phyloP scores from a whole-genome alignment of 2,113 vertebrate species.

The Phainopepla nitens region DNA sequence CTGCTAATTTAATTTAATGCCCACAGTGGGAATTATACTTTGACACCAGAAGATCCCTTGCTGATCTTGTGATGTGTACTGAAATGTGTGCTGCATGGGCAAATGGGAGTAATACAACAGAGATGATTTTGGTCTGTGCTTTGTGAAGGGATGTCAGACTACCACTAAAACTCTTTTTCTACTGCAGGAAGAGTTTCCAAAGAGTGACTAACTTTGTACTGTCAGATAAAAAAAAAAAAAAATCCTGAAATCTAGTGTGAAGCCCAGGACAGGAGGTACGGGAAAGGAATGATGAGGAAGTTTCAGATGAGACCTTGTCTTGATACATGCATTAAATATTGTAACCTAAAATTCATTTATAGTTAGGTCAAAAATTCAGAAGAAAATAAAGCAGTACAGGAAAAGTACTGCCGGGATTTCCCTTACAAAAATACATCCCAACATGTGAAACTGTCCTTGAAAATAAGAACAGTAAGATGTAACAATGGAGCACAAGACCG shows the following conservation, averaged over 20 bases:
- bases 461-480: neutral
- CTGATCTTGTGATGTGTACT: neutral
- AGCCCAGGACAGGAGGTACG: neutral
- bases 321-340: neutral
- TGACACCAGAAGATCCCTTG: neutral
- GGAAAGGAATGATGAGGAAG: neutral
- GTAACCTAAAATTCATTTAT: neutral
- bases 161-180: neutral
- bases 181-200: neutral
- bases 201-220: neutral
- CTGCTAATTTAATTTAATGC: conserved; percentile 1
- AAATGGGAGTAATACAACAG: neutral
- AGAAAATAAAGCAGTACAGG: neutral
- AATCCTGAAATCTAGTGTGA: neutral
- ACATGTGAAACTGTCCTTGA: conserved; percentile 1
- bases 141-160: neutral
- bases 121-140: neutral
- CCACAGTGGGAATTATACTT: neutral
- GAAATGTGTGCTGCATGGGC: neutral
- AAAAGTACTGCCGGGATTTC: neutral
- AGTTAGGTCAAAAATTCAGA: neutral
- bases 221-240: neutral
- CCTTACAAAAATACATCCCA: neutral
- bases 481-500: neutral
- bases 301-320: neutral